Percentiles rank a stretch among this genome's conserved stretches.
Conservation (phyloP, 2,888 invertebrate genomes). For the Epistrophe grossulariae region DNA sequence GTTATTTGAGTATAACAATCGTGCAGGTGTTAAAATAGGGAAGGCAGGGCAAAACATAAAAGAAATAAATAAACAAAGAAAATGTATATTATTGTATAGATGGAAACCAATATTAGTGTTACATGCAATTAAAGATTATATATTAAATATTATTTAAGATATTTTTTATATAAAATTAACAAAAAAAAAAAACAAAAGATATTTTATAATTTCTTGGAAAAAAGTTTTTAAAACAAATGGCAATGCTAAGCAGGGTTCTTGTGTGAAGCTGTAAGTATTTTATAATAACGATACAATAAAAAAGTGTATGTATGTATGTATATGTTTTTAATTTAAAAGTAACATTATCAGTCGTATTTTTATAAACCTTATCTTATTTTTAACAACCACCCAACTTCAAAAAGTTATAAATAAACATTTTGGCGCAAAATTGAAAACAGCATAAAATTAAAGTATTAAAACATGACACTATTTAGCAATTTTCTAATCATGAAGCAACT, state of each 20-base stretch:
- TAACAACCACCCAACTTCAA: too few relatives aligned
- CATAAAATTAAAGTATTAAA: too few relatives aligned
- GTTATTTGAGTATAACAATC: constrained; percentile 70
- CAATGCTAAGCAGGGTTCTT: constrained; percentile 65
- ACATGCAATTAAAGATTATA: constrained; percentile 79
- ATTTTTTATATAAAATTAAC: background rate
- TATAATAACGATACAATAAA: too few relatives aligned
- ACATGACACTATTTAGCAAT: too few relatives aligned
- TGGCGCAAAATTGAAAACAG: too few relatives aligned
- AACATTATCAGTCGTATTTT: background rate
- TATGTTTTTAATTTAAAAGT: too few relatives aligned
- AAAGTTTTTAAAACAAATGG: constrained; percentile 46
- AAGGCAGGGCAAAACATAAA: constrained; percentile 76
- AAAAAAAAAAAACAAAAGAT: background rate
- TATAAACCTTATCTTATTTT: too few relatives aligned
- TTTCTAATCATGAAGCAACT: too few relatives aligned
- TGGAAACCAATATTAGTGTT: constrained; percentile 76
- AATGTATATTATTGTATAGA: constrained; percentile 80
- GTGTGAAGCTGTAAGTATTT: constrained; percentile 9
- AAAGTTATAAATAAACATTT: too few relatives aligned
- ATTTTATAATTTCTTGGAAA: background rate
- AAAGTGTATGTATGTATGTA: too few relatives aligned
- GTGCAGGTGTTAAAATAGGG: constrained; percentile 71
- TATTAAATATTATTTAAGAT: background rate
- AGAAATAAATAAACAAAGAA: constrained; percentile 81